Evolutionary conservation across 1,140 invertebrate species (phyloP).

Genomic region (Notospermus geniculatus): DNA sequence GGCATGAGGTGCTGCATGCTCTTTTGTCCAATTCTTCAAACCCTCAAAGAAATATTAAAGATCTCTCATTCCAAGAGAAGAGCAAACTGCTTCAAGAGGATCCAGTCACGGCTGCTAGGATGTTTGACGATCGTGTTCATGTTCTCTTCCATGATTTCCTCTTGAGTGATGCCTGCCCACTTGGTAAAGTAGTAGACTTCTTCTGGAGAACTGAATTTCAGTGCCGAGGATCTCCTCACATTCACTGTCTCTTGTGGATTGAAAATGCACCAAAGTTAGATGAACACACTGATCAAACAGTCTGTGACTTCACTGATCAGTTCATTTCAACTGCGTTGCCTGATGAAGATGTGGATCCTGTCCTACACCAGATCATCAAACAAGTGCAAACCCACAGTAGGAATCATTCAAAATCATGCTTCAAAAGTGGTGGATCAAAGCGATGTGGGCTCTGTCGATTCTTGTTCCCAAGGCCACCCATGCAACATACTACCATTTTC

Average conservation of each 20-base stretch:
- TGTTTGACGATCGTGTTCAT: constrained; percentile 8
- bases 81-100: no score
- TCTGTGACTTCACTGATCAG: not conserved
- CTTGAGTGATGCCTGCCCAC: not conserved
- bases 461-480: not conserved
- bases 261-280: no score
- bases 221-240: no score
- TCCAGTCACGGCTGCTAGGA: not conserved
- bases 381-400: no score
- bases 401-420: no score
- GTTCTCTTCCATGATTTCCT: not conserved
- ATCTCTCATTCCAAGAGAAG: no score
- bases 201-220: no score
- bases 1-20: not conserved
- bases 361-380: not conserved
- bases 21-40: no score
- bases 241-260: no score
- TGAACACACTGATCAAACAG: not conserved
- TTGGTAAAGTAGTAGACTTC: no score
- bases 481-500: not conserved
- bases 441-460: not conserved
- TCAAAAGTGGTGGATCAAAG: no score
- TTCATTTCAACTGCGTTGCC: not conserved
- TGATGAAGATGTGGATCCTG: not conserved
- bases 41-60: not conserved